Base-by-base conservation (phyloP, 2,797 vertebrate species). In the Discoglossus pictus region DNA sequence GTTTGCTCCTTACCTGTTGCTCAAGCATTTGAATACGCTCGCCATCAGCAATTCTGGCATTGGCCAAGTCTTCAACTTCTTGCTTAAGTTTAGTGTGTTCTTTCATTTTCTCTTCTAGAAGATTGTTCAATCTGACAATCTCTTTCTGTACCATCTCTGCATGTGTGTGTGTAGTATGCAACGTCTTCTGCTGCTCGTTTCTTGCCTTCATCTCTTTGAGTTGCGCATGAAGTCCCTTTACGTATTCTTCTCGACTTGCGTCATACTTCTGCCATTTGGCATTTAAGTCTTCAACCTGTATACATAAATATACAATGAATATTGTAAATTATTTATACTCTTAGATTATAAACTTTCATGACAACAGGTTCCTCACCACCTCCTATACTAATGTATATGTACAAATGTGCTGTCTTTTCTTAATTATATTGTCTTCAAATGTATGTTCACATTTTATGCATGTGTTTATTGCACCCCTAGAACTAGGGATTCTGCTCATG, bases 191-290 rank as follows among this genome's bases (percentile, higher is more conserved):
- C 0, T 80, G 66, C 40, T 78, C 79, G 0, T 34, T 58, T 2
- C 80, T 77, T 0, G 65, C 64, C 69, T 73, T 87, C 75, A 92
- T 80, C 21, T 76, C 83, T 75, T 86, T 91, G 24, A 96, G 83
- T 81, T 90, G 90, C 54, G 87, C 80, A 39, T 91, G 93, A 23
- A 98, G 78, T 1, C 83, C 82, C 74, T 89, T 82, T 77, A 98
- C 94, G 0, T 96, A 95, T 50, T 93, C 93, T 0, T 98, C 96
- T 76, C 96, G 80, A 61, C 95, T 94, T 0, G 89, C 88, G 1
- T 98, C 94, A 0, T 98, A 98, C 63, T 90, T 95, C 82, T 98
- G 96, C 96, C 96, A 98, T 52, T 92, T 93, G 1, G 92, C 85
- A 3, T 98, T 98, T 62, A 98, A 86, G 68, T 86, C 88, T 79